A percentile compares a stretch with the other conserved stretches of the same genome.
These are phyloP conservation scores for Napeogenes sylphis DNA, from an alignment of 2,888 invertebrate species.

Conservation along the genomic window DNA sequence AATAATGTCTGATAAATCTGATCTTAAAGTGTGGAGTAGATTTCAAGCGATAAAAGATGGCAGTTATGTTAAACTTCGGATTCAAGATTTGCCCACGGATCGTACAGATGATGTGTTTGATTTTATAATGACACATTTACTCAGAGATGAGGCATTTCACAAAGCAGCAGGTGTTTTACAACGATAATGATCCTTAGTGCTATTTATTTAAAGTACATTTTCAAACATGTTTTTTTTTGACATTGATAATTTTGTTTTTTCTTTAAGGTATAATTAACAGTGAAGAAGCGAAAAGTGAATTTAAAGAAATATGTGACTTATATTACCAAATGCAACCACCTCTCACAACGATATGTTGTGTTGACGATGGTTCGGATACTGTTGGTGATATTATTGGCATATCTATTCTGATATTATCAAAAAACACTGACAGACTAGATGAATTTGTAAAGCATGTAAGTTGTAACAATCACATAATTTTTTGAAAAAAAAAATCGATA, in stretches of 20 bases:
- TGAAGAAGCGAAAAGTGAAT: conserved; percentile 38
- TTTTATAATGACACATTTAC: conserved; percentile 25
- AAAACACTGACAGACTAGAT: conserved; percentile 26
- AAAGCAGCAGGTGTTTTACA: conserved; percentile 28
- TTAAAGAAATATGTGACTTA: conserved; percentile 20
- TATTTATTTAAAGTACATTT: background rate
- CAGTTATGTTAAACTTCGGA: conserved; percentile 27
- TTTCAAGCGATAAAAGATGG: conserved; percentile 30
- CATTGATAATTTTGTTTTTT: background rate
- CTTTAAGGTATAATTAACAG: conserved; percentile 38
- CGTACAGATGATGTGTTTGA: conserved; percentile 21
- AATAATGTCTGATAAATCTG: background rate
- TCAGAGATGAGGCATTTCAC: conserved; percentile 26
- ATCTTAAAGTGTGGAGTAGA: conserved; percentile 25
- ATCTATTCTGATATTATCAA: conserved; percentile 34
- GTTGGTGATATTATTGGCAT: conserved; percentile 39
- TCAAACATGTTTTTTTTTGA: background rate
- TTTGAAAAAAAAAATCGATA: too few relatives aligned
- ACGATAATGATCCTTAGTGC: background rate
- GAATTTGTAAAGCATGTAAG: conserved; percentile 28
- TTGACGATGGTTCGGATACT: conserved; percentile 36
- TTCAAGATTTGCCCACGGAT: conserved; percentile 26
- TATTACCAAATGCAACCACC: conserved; percentile 23
- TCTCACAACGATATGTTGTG: conserved; percentile 41
- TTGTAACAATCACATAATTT: too few relatives aligned